Percentiles rank a stretch among this genome's conserved stretches.
Evolutionary conservation across 2,888 invertebrate genomes (phyloP).

Genomic region (Microchrysa polita): DNA sequence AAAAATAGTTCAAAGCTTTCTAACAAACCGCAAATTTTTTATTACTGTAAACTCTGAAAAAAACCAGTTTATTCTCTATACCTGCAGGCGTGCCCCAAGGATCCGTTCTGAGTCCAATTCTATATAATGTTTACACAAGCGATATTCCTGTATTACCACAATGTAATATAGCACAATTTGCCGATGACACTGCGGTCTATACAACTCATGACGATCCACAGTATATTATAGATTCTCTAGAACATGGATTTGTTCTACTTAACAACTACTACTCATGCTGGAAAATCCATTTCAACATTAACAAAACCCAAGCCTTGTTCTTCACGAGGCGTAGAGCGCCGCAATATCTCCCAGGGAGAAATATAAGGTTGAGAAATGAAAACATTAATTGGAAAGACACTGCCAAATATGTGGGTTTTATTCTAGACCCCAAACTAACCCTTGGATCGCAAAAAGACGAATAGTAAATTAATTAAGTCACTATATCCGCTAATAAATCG

Average conservation of each 20-base stretch:
- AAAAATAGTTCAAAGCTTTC: constrained; percentile 50
- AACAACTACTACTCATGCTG: neutral
- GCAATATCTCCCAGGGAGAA: too few species aligned
- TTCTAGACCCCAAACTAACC: neutral
- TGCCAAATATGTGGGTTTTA: constrained; percentile 11
- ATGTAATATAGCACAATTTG: neutral
- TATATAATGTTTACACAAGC: neutral
- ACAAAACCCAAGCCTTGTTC: neutral
- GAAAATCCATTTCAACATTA: neutral
- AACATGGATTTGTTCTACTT: neutral
- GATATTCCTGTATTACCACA: neutral
- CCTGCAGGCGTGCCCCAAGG: neutral
- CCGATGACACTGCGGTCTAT: neutral
- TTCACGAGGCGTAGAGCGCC: neutral
- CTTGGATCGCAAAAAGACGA: neutral
- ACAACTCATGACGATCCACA: neutral
- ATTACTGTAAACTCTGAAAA: neutral
- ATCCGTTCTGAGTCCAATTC: neutral
- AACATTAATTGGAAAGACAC: neutral
- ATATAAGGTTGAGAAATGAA: too few species aligned
- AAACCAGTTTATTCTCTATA: neutral
- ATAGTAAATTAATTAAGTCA: neutral
- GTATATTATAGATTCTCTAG: neutral
- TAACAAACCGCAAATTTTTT: neutral
- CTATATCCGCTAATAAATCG: neutral